Evolutionary conservation across 2,888 invertebrate species (phyloP).

Genomic region (Agonopterix alstromeriana): DNA sequence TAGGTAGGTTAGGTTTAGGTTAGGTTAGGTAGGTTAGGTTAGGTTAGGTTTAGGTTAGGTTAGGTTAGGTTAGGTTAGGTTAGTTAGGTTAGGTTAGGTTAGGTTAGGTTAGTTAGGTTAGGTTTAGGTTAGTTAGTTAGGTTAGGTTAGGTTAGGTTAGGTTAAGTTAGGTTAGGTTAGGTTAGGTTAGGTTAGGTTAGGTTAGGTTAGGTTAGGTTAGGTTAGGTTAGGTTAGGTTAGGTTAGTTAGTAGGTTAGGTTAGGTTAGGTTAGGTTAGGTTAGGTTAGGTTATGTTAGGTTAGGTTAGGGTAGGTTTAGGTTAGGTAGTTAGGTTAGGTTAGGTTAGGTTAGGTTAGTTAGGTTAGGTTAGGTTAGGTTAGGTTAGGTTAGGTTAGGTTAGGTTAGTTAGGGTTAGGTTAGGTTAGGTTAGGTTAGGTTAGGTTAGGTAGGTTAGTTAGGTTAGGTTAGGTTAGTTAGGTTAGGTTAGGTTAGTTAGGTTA

Average conservation of each 20-base stretch:
- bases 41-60: slow-evolving; percentile 17
- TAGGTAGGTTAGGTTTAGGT: slow-evolving; percentile 16
- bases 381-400: slow-evolving; percentile 25
- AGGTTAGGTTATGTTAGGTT: too few species aligned
- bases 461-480: slow-evolving; percentile 23
- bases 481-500: slow-evolving; percentile 26
- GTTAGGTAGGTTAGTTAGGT: slow-evolving; percentile 20
- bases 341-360: slow-evolving; percentile 29
- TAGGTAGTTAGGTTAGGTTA: slow-evolving; percentile 25
- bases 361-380: slow-evolving; percentile 27
- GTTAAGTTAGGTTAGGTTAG: slow-evolving; percentile 9
- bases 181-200: slow-evolving; percentile 10
- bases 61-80: slow-evolving; percentile 18
- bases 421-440: slow-evolving; percentile 24
- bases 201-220: slow-evolving; percentile 18
- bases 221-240: slow-evolving; percentile 23
- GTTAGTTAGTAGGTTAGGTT: slow-evolving; percentile 23
- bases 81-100: slow-evolving; percentile 12
- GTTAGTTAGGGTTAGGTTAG: slow-evolving; percentile 24
- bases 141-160: slow-evolving; percentile 10
- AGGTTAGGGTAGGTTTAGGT: slow-evolving; percentile 23
- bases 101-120: slow-evolving; percentile 11
- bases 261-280: slow-evolving; percentile 24
- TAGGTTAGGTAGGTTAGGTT: slow-evolving; percentile 15
- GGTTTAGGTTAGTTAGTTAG: slow-evolving; percentile 11